Percentiles rank a stretch among this genome's conserved stretches.
These are phyloP conservation scores for Anniella stebbinsi DNA, from an alignment of 2,797 vertebrate genomes.

Conservation along the genomic window DNA sequence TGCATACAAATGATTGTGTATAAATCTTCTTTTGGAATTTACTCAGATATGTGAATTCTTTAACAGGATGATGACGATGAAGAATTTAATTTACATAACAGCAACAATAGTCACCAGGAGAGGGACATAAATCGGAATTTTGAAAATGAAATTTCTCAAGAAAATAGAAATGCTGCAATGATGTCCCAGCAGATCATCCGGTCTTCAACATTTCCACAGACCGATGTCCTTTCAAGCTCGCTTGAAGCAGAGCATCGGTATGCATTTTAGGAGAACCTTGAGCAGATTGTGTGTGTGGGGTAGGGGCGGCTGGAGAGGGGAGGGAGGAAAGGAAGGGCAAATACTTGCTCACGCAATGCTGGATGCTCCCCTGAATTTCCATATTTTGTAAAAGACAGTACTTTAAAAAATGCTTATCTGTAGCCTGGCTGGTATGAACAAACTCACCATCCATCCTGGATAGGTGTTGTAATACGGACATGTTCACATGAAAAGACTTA, in stretches of 20 bases:
- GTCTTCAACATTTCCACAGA: constrained; percentile 79
- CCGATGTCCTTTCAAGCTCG: constrained; percentile 84
- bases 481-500: neutral
- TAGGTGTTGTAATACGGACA: too few species aligned
- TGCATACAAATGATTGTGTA: neutral
- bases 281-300: neutral
- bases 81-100: constrained; percentile 78
- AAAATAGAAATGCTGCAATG: constrained; percentile 77
- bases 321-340: neutral
- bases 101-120: constrained; percentile 74
- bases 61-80: constrained; percentile 73
- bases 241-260: constrained; percentile 86
- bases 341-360: neutral
- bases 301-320: neutral
- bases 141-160: constrained; percentile 73
- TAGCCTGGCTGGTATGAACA: neutral
- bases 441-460: neutral
- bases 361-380: neutral
- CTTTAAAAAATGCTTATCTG: neutral
- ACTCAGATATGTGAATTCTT: constrained; percentile 46
- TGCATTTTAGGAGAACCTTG: constrained; percentile 38
- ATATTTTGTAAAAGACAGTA: neutral
- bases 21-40: constrained; percentile 33
- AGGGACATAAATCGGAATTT: constrained; percentile 82
- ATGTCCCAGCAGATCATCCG: constrained; percentile 76